Evolutionary conservation across 1,140 invertebrate genomes (phyloP), one percentile per base, ranked within the genome.

Genomic region (Hypsibius dujardini): DNA sequence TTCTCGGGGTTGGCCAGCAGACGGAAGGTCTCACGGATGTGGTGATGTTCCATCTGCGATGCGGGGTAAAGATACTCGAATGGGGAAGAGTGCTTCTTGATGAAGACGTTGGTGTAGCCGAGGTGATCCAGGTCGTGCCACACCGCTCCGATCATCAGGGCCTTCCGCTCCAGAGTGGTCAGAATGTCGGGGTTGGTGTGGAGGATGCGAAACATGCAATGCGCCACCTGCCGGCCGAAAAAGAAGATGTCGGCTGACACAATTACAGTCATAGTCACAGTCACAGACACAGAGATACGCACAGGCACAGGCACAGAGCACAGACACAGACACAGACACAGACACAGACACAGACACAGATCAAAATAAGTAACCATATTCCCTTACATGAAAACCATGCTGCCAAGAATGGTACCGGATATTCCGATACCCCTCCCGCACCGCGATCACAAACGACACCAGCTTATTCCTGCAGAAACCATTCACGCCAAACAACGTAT

Each of bases 1-100:
- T 45, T 15, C 12, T 67, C 42, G 42, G 42, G 12, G 42, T 7
- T 15, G 12, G 62, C 12, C 62, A 67, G 12, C 12, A 67, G 12
- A 42, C 62, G 62, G 62, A 67, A 67, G 12, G 62, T 67, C 62
- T 67, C 62, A 42, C 62, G 62, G 42, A 67, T 67, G 62, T 67
- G 62, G 62, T 67, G 62, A 0, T 67, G 12, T 42, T 67, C 62
- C 62, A 67, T 67, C 12, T 67, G 62, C 3, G 62, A 67, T 12
- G 62, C 62, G 3, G 62, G 12, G 42, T 67, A 67, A 3, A 67
- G 62, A 7, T 12, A 0, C 12, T 67, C 62, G 12, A 67, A 67
- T 3, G 62, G 12, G 7, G 62, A 15, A 42, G 42, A 15, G 62
- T 15, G 45, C 62, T 42, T 12, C 42, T 67, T 67, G 12, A 42